Percentiles rank a stretch among this genome's conserved stretches.
Evolutionary conservation across 2,888 invertebrate species (phyloP).

Genomic region (Pristionchus exspectatus): DNA sequence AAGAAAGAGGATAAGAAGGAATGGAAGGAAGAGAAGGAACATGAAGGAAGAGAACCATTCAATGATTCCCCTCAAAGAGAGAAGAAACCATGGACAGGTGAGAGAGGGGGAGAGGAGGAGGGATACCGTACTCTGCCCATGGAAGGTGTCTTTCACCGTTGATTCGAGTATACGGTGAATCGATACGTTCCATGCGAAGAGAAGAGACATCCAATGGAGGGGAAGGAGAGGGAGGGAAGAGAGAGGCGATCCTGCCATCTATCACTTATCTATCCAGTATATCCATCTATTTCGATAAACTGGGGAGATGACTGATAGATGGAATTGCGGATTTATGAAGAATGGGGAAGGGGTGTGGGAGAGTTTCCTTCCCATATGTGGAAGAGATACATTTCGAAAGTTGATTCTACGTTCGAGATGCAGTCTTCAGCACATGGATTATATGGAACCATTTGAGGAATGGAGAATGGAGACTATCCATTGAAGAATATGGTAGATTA

Average conservation of each 20-base stretch:
- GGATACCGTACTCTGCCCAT: conserved; percentile 36
- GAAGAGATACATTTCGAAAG: conserved; percentile 28
- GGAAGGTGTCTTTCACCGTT: conserved; percentile 41
- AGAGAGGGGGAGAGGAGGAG: neutral
- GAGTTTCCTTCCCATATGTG: neutral
- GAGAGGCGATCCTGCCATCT: neutral
- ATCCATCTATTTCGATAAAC: neutral
- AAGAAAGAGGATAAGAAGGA: neutral
- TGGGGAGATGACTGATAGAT: conserved; percentile 3
- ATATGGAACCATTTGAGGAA: neutral
- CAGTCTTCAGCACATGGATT: conserved; percentile 18
- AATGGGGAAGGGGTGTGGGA: neutral
- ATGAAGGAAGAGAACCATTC: neutral
- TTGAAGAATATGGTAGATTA: neutral
- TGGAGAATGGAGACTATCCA: neutral
- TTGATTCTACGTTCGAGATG: neutral
- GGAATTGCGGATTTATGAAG: neutral
- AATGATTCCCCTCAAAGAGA: conserved; percentile 27
- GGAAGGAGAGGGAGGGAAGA: neutral
- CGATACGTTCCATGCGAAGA: conserved; percentile 38
- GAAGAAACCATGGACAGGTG: conserved; percentile 47
- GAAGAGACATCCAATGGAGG: neutral
- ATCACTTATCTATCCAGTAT: conserved; percentile 3
- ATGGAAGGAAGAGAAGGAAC: neutral
- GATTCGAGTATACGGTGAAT: neutral